These are phyloP conservation scores for Pachypsylla venusta DNA, from an alignment of 1,140 invertebrate species.

Conservation along the genomic window DNA sequence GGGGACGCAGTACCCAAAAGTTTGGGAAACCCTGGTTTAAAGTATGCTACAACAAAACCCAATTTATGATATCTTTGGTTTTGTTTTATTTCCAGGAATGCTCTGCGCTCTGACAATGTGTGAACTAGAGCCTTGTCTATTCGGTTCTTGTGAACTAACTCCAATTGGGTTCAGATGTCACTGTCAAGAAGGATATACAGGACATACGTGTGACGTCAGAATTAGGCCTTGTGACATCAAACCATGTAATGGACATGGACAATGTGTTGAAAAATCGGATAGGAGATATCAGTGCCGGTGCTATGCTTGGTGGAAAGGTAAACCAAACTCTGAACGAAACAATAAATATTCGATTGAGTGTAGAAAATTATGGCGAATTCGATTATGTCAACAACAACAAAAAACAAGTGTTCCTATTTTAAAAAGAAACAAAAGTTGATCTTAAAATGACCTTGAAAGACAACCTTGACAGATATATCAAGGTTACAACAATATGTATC, in stretches of 20 bases:
- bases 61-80: too few relatives aligned
- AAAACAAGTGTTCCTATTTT: neutral
- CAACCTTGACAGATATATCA: too few relatives aligned
- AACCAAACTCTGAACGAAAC: conserved; percentile 9
- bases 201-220: conserved; percentile 43
- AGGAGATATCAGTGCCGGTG: conserved; percentile 49
- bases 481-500: too few relatives aligned
- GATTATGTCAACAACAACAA: neutral
- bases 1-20: too few relatives aligned
- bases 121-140: conserved; percentile 50
- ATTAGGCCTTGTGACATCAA: conserved; percentile 47
- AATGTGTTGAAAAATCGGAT: conserved; percentile 43
- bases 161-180: conserved; percentile 37
- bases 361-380: neutral
- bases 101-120: conserved; percentile 54
- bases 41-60: too few relatives aligned
- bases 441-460: too few relatives aligned
- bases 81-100: conserved; percentile 37
- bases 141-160: conserved; percentile 47
- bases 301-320: conserved; percentile 55
- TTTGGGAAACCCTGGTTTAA: too few relatives aligned
- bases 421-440: neutral
- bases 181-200: conserved; percentile 47
- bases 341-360: neutral
- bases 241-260: conserved; percentile 52